Evolutionary conservation across 2,797 vertebrate genomes (phyloP).

Genomic region (Hypotaenidia philippensis): DNA sequence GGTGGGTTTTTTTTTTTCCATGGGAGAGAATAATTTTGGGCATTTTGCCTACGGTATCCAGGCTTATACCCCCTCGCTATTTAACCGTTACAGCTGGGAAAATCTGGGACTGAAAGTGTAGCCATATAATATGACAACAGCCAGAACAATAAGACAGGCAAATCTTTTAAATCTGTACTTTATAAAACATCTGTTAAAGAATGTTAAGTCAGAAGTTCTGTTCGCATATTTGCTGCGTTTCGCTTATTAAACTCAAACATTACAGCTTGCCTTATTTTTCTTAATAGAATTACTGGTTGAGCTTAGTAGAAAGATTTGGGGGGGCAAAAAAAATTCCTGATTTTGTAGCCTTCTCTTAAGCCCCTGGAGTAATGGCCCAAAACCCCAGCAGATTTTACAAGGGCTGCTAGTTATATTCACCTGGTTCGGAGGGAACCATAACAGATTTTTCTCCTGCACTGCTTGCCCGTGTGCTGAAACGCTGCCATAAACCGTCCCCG

Average conservation of each 20-base stretch:
- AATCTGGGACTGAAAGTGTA: conserved; percentile 56
- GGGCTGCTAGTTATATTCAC: conserved; percentile 55
- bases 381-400: conserved; percentile 34
- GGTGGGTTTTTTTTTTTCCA: background rate
- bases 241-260: conserved; percentile 56
- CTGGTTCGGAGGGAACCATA: conserved; percentile 21
- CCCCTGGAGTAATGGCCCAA: background rate
- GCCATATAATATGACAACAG: conserved; percentile 32
- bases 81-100: conserved; percentile 57
- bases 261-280: conserved; percentile 57
- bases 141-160: conserved; percentile 63
- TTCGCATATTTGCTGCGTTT: conserved; percentile 63
- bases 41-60: conserved; percentile 50
- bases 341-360: conserved; percentile 12
- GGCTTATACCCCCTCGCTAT: conserved; percentile 39
- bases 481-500: conserved; percentile 16
- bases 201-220: conserved; percentile 70
- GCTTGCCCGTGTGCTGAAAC: conserved; percentile 28
- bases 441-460: conserved; percentile 44
- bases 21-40: conserved; percentile 52
- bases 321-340: background rate
- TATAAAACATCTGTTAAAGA: conserved; percentile 70
- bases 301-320: background rate
- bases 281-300: conserved; percentile 43
- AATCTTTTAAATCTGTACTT: conserved; percentile 69